These are phyloP conservation scores for Esox masquinongy DNA, from an alignment of 2,797 vertebrate genomes.

Conservation along the genomic window DNA sequence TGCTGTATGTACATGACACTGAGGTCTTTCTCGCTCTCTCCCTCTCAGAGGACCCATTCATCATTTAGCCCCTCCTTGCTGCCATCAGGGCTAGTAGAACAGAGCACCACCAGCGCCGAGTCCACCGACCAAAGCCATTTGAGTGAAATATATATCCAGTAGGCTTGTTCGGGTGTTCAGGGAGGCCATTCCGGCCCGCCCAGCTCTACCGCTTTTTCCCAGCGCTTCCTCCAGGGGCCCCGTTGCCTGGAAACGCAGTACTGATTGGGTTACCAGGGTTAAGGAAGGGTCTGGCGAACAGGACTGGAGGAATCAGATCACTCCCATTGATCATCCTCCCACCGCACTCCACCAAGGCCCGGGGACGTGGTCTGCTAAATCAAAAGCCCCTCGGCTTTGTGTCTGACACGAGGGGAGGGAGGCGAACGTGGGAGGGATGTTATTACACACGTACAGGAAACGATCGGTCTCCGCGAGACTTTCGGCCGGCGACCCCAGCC, in stretches of 20 bases:
- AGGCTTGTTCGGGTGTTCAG: constrained; percentile 53
- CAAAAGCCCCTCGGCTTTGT: constrained; percentile 54
- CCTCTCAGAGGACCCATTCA: constrained; percentile 22
- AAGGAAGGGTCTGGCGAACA: constrained; percentile 64
- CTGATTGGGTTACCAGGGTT: constrained; percentile 72
- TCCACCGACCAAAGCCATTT: constrained; percentile 49
- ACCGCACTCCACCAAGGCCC: constrained; percentile 54
- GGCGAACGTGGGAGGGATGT: constrained; percentile 39
- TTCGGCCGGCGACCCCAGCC: neutral
- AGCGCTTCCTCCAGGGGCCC: constrained; percentile 55
- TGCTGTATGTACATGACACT: neutral
- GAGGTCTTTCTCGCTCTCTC: neutral
- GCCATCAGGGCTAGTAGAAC: constrained; percentile 33
- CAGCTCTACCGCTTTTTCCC: constrained; percentile 32
- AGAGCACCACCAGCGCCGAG: constrained; percentile 37
- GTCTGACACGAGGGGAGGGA: constrained; percentile 38
- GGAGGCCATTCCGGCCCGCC: constrained; percentile 38
- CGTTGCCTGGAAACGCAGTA: constrained; percentile 69
- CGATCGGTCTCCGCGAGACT: constrained; percentile 46
- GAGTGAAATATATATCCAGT: constrained; percentile 67
- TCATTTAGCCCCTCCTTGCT: constrained; percentile 37
- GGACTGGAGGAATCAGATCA: constrained; percentile 69
- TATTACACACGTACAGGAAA: constrained; percentile 28
- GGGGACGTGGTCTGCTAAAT: constrained; percentile 51
- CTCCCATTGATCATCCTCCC: constrained; percentile 72